Evolutionary conservation across 2,113 vertebrate species (phyloP), one percentile per base, ranked within the genome.

Genomic region (Microtus montanus): DNA sequence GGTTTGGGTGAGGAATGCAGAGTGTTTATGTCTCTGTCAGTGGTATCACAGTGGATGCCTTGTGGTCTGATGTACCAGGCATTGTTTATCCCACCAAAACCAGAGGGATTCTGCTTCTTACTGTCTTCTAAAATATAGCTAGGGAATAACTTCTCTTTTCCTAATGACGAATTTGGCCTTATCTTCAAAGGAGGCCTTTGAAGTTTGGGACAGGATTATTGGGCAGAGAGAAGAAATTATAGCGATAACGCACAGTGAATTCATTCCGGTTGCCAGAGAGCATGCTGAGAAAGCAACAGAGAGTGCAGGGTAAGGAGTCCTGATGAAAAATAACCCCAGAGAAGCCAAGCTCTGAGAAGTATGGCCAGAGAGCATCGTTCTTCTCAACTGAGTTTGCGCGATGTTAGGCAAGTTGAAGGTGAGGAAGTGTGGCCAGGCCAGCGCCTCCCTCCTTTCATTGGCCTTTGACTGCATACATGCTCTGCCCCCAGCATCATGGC

Each of bases 51-150:
- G 97, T 87, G 82, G 93, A 84, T 93, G 96, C 97, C 97, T 98
- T 98, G 97, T 97, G 96, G 94, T 97, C 77, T 96, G 89, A 28
- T 94, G 85, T 97, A 79, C 96, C 68, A 71, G 58, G 71, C 89
- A 94, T 89, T 97, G 96, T 98, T 96, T 97, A 97, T 98, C 97
- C 97, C 94, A 84, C 96, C 94, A 93, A 97, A 94, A 83, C 95
- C 94, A 96, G 97, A 96, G 94, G 92, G 94, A 96, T 98, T 96
- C 92, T 88, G 63, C 77, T 85, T 92, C 93, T 94, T 96, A 66
- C 94, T 95, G 95, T 97, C 97, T 98, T 98, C 98, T 98, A 98
- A 98, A 98, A 97, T 98, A 98, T 98, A 98, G 98, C 98, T 96
- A 97, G 96, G 96, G 97, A 98, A 97, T 92, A 61, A 96, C 86